Conservation (phyloP, 1,140 invertebrate genomes). For the Sipha flava region DNA sequence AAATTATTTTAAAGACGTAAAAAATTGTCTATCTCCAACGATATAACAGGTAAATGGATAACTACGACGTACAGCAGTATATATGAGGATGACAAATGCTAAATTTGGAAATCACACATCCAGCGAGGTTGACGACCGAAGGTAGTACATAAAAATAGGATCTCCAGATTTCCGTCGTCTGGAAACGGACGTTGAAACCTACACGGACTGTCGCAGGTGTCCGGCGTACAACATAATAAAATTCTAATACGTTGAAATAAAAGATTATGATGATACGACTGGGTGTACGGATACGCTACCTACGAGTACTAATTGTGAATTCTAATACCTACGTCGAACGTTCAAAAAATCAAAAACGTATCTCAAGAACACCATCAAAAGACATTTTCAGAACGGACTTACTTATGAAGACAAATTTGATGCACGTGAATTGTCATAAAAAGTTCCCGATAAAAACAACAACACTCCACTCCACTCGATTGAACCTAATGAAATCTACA, state of each 20-base stretch:
- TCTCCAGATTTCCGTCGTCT: not conserved
- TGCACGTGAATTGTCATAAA: not conserved
- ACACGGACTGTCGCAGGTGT: not conserved
- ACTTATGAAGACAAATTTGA: not conserved
- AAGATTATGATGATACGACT: not conserved
- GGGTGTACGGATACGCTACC: too few species aligned
- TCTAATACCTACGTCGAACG: too few species aligned
- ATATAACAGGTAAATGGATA: not conserved
- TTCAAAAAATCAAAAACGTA: not conserved
- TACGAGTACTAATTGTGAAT: too few species aligned
- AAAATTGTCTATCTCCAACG: too few species aligned
- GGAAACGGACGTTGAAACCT: not conserved
- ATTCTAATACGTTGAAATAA: not conserved
- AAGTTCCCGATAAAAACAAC: not conserved
- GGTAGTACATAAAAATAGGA: constrained; percentile 12
- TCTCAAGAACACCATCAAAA: not conserved
- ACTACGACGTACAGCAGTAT: not conserved
- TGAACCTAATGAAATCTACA: not conserved
- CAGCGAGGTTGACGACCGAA: constrained; percentile 27
- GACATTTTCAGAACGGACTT: not conserved
- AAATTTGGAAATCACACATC: constrained; percentile 7
- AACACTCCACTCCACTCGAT: not conserved
- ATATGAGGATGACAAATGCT: not conserved
- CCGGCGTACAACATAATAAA: not conserved
- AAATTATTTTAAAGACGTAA: too few species aligned